Percentiles rank a stretch among this genome's conserved stretches.
Evolutionary conservation across 2,797 vertebrate species (phyloP).

Genomic region (Otolemur crassicaudatus): DNA sequence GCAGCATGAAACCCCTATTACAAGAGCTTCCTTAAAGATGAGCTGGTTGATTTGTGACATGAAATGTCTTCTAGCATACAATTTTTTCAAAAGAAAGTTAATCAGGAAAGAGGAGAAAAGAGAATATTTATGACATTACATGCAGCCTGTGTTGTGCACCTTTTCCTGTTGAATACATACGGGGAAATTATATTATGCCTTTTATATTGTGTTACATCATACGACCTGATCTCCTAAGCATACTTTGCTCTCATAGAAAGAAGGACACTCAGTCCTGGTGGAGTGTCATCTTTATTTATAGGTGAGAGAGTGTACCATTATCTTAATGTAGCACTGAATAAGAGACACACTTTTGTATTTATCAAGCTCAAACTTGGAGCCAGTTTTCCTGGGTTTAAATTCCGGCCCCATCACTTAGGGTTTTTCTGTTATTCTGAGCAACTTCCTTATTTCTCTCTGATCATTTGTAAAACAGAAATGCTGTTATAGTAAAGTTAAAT

Average conservation of each 20-base stretch:
- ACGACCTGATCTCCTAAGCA: not conserved
- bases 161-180: not conserved
- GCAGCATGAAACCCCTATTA: not conserved
- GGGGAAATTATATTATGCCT: not conserved
- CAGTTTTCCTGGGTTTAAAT: not conserved
- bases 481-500: not conserved
- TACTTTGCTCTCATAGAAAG: not conserved
- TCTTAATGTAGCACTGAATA: not conserved
- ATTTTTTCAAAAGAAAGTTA: not conserved
- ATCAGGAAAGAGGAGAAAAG: not conserved
- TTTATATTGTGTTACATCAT: not conserved
- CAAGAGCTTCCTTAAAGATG: not conserved
- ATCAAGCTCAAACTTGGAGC: not conserved
- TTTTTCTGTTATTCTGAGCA: not conserved
- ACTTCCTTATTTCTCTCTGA: not conserved
- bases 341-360: not conserved
- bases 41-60: not conserved
- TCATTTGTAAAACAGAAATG: not conserved
- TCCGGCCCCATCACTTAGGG: not conserved
- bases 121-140: not conserved
- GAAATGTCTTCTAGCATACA: not conserved
- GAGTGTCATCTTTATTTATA: not conserved
- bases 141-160: not conserved
- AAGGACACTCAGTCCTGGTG: not conserved
- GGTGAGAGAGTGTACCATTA: not conserved